Evolutionary conservation across 23 tunicate genomes (phyloP).

Genomic region (Trididemnum clinides): DNA sequence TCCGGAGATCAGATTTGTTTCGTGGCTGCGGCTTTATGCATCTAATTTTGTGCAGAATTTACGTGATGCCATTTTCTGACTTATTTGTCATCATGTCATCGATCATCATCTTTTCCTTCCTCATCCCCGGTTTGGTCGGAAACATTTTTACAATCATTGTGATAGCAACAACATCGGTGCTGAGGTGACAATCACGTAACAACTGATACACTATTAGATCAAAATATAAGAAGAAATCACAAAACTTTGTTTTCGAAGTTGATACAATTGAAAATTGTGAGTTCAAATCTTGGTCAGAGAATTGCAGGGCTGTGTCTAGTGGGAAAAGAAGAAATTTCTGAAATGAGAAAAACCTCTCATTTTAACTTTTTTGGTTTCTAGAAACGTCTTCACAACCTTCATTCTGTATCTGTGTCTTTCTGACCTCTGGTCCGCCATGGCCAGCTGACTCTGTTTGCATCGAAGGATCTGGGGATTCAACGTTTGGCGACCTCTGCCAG

Average conservation of each 20-base stretch:
- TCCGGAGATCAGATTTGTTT: too few relatives aligned
- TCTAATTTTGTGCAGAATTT: slow-evolving; percentile 35
- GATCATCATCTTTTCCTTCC: slow-evolving; percentile 52
- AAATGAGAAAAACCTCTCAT: too few relatives aligned
- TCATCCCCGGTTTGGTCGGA: slow-evolving; percentile 56
- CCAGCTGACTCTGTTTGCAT: slow-evolving; percentile 71
- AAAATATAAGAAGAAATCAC: too few relatives aligned
- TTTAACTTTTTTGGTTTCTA: neutral
- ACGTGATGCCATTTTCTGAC: slow-evolving; percentile 59
- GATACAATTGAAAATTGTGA: too few relatives aligned
- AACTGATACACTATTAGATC: too few relatives aligned
- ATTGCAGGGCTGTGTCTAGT: too few relatives aligned
- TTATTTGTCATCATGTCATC: slow-evolving; percentile 45
- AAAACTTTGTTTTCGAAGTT: too few relatives aligned
- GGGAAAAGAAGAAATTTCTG: too few relatives aligned
- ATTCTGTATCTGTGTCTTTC: slow-evolving; percentile 72
- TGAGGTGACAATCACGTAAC: too few relatives aligned
- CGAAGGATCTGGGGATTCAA: slow-evolving; percentile 88
- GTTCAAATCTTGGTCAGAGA: too few relatives aligned
- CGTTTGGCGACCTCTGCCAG: slow-evolving; percentile 63
- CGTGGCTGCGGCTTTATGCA: too few relatives aligned
- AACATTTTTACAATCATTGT: slow-evolving; percentile 67
- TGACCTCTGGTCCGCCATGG: slow-evolving; percentile 58
- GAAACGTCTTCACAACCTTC: slow-evolving; percentile 53
- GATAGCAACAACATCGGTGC: slow-evolving; percentile 26